A percentile compares a stretch with the other conserved stretches of the same genome.
These are phyloP conservation scores for Austrolebias charrua DNA, from an alignment of 2,797 vertebrate species.

Conservation along the genomic window DNA sequence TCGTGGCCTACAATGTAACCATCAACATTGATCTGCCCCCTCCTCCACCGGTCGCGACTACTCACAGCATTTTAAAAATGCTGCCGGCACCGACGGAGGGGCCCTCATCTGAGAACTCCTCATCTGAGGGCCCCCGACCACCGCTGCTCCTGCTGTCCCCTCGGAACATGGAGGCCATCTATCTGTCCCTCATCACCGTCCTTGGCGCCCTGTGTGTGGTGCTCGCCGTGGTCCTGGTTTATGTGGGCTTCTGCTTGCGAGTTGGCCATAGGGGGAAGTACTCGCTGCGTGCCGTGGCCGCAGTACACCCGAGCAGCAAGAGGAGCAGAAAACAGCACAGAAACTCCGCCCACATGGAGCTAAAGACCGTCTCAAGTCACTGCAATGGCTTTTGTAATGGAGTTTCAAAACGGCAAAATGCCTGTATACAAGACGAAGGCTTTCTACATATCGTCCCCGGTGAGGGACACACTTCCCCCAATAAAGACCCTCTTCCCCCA, in stretches of 20 bases:
- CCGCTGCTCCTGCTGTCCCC: conserved; percentile 61
- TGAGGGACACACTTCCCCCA: conserved; percentile 71
- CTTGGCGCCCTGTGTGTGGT: conserved; percentile 88
- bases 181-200: conserved; percentile 86
- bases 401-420: conserved; percentile 51
- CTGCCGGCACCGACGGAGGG: conserved; percentile 13
- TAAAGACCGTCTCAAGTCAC: conserved; percentile 91
- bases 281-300: conserved; percentile 69
- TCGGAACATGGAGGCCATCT: conserved; percentile 83
- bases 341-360: conserved; percentile 83
- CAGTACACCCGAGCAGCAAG: conserved; percentile 61
- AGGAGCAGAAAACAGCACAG: conserved; percentile 54
- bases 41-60: conserved; percentile 39
- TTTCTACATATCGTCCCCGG: conserved; percentile 90
- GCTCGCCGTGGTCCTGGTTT: conserved; percentile 85
- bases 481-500: conserved; percentile 75
- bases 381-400: conserved; percentile 76
- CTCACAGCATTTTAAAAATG: conserved; percentile 16
- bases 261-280: conserved; percentile 83
- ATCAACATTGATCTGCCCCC: conserved; percentile 76
- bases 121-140: conserved; percentile 40
- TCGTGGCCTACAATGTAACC: conserved; percentile 82
- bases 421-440: conserved; percentile 62
- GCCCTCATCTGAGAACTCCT: conserved; percentile 17
- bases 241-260: conserved; percentile 85